Evolutionary conservation across 2,113 vertebrate genomes (phyloP).

Genomic region (Tor tambroides): DNA sequence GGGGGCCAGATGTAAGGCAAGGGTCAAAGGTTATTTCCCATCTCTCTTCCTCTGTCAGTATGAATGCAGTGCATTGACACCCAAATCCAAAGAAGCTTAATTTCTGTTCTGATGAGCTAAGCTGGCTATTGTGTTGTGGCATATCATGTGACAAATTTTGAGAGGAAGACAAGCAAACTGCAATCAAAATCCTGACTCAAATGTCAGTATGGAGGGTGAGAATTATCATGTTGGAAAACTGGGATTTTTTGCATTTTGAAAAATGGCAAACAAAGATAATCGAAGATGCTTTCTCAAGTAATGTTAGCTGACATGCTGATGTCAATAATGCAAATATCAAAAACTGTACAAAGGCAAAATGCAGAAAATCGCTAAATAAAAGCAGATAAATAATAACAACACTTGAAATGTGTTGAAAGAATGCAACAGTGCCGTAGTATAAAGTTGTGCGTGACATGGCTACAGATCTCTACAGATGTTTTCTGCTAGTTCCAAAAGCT

Average conservation of each 20-base stretch:
- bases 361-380: not conserved
- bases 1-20: constrained; percentile 53
- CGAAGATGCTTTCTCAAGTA: no score
- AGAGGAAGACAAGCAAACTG: not conserved
- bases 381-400: not conserved
- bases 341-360: not conserved
- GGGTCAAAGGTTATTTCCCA: constrained; percentile 52
- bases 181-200: constrained; percentile 9
- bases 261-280: no score
- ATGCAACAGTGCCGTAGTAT: not conserved
- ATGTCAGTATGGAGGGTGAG: no score
- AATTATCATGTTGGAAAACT: not conserved
- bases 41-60: constrained; percentile 54
- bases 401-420: not conserved
- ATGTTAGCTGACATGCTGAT: not conserved
- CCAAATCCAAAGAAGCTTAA: constrained; percentile 31
- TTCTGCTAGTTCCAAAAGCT: not conserved
- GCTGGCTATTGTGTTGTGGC: constrained; percentile 14
- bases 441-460: not conserved
- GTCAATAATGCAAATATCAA: not conserved
- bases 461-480: not conserved
- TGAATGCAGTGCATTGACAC: constrained; percentile 48
- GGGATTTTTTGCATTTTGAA: no score
- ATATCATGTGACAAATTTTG: constrained; percentile 20
- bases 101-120: constrained; percentile 16